Conservation (phyloP, 2,888 invertebrate genomes). For the Drosophila formosana region DNA sequence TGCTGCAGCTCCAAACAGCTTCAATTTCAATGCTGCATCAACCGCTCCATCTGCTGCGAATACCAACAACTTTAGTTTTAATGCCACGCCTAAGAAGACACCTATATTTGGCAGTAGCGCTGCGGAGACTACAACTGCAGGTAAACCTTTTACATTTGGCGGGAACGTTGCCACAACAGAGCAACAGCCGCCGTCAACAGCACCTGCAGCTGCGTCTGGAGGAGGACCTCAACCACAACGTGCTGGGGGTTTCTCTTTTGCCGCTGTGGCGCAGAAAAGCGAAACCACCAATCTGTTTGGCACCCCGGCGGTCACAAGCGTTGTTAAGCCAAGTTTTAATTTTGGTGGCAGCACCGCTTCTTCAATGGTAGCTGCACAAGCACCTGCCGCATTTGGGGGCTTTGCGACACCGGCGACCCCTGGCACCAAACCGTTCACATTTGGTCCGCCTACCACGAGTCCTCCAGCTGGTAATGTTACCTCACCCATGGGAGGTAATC, state of each 20-base stretch:
- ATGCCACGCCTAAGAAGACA: constrained; percentile 13
- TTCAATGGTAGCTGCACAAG: constrained; percentile 3
- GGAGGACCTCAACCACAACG: background rate
- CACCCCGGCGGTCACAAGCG: constrained; percentile 22
- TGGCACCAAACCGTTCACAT: constrained; percentile 26
- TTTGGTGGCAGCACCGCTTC: constrained; percentile 46
- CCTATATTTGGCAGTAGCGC: constrained; percentile 35
- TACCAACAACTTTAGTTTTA: constrained; percentile 28
- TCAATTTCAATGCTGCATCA: constrained; percentile 23
- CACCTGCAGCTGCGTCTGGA: constrained; percentile 6
- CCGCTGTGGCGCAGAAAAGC: constrained; percentile 30
- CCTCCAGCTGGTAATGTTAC: constrained; percentile 27
- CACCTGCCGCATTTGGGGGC: constrained; percentile 39
- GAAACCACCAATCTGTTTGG: constrained; percentile 57
- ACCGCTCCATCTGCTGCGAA: constrained; percentile 4
- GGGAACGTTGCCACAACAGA: constrained; percentile 7
- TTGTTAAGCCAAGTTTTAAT: constrained; percentile 56
- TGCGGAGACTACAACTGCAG: constrained; percentile 9
- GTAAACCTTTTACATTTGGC: constrained; percentile 53
- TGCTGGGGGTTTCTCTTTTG: constrained; percentile 60
- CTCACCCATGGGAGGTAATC: constrained; percentile 47
- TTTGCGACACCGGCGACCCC: constrained; percentile 24
- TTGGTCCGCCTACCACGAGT: constrained; percentile 40
- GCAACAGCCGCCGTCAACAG: constrained; percentile 16
- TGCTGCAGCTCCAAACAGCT: constrained; percentile 3